These are phyloP conservation scores for Trichacis sp. DNA, from an alignment of 2,888 invertebrate species.

Conservation along the genomic window DNA sequence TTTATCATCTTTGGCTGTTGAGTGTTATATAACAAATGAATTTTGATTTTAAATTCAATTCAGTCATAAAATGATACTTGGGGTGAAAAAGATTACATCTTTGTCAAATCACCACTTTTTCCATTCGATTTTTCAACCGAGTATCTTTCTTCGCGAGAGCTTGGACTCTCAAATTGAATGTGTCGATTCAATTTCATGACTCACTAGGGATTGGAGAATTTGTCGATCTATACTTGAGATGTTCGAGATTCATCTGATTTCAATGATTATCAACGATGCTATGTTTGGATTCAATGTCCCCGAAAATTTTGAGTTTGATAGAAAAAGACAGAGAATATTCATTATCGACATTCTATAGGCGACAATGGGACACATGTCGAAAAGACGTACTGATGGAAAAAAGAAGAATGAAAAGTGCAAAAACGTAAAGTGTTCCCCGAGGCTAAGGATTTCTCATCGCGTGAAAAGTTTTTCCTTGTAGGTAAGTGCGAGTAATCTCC, in stretches of 20 bases:
- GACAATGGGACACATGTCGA: no score
- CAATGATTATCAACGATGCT: not conserved
- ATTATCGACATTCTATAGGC: no score
- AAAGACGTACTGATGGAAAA: no score
- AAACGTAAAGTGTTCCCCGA: not conserved
- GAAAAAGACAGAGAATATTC: no score
- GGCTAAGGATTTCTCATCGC: slow-evolving; percentile 1
- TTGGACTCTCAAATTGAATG: slow-evolving; percentile 10
- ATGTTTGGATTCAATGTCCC: no score
- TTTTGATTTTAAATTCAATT: slow-evolving; percentile 3
- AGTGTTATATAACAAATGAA: slow-evolving; percentile 28
- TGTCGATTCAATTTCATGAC: slow-evolving; percentile 4
- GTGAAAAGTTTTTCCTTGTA: slow-evolving; percentile 9
- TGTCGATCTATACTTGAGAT: slow-evolving; percentile 2
- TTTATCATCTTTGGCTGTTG: slow-evolving; percentile 67
- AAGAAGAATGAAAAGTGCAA: not conserved
- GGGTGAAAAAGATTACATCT: not conserved
- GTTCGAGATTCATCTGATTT: slow-evolving; percentile 3
- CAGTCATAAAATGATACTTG: not conserved
- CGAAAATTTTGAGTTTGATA: no score
- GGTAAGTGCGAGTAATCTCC: slow-evolving; percentile 7
- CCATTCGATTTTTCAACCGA: not conserved
- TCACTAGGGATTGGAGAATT: not conserved
- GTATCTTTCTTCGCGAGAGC: not conserved
- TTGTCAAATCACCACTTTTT: not conserved